Evolutionary conservation across 1,140 invertebrate species (phyloP).

Genomic region (Caerostris darwini): DNA sequence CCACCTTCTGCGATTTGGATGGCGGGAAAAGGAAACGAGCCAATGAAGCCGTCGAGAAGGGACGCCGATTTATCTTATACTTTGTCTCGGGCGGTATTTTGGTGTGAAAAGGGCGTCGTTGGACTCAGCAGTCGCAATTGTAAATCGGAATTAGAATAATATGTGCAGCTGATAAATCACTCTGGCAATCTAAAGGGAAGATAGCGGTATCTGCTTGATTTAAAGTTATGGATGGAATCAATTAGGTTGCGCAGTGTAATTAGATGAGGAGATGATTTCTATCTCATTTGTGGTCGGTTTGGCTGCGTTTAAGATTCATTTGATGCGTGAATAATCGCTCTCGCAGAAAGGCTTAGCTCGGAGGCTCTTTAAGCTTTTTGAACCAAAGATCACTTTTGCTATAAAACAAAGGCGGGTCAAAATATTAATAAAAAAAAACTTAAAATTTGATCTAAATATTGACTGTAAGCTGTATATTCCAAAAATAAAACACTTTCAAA

Average conservation of each 20-base stretch:
- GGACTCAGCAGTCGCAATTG: neutral
- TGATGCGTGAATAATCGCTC: no score
- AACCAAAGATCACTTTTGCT: no score
- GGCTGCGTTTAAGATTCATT: no score
- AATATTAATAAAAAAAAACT: no score
- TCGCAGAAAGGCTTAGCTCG: no score
- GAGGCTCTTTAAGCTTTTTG: no score
- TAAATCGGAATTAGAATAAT: neutral
- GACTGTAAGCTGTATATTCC: no score
- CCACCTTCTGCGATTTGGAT: neutral
- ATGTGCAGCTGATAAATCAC: neutral
- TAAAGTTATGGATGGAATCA: neutral
- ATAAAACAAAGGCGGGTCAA: no score
- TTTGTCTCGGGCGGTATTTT: neutral
- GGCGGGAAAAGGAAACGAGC: neutral
- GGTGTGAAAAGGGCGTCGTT: neutral
- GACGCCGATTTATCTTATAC: neutral
- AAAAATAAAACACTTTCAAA: no score
- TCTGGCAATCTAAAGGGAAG: neutral
- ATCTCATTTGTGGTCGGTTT: no score
- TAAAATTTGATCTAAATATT: no score
- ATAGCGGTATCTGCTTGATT: neutral
- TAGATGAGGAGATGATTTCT: no score
- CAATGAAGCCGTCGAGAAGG: neutral
- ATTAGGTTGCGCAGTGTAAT: neutral